Conservation (phyloP, 1,140 invertebrate species). For the Megathymus violae region DNA sequence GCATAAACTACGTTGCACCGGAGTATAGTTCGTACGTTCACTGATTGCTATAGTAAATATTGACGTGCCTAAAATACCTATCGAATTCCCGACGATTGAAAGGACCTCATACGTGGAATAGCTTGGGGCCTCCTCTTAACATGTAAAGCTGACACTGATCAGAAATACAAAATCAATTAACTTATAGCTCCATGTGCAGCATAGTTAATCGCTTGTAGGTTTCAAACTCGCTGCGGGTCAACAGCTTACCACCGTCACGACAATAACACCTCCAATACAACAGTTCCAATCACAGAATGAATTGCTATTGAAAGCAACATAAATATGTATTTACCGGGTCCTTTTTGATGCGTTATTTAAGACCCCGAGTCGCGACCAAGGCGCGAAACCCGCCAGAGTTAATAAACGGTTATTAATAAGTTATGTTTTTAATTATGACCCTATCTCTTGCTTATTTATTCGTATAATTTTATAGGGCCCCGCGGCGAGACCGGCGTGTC, state of each 20-base stretch:
- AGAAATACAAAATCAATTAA: no score
- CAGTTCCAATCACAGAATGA: slow-evolving; percentile 34
- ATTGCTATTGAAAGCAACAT: slow-evolving; percentile 31
- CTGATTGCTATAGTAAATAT: no score
- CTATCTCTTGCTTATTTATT: slow-evolving; percentile 76
- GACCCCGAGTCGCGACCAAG: slow-evolving; percentile 37
- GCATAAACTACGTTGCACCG: no score
- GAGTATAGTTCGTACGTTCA: no score
- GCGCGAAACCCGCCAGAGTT: slow-evolving; percentile 74
- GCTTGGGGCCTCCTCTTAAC: no score
- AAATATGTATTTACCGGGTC: slow-evolving; percentile 36
- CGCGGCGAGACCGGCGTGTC: slow-evolving; percentile 62
- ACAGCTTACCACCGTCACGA: slow-evolving; percentile 16
- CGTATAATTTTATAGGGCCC: slow-evolving; percentile 80
- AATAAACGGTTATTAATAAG: slow-evolving; percentile 81
- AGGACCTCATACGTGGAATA: no score
- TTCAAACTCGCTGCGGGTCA: neutral
- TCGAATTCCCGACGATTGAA: no score
- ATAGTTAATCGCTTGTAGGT: slow-evolving; percentile 3
- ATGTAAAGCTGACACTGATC: no score
- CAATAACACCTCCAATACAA: slow-evolving; percentile 29
- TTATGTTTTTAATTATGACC: slow-evolving; percentile 80
- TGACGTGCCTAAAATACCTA: no score
- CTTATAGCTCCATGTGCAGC: no score
- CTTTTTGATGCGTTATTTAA: slow-evolving; percentile 31